Evolutionary conservation across 2,113 vertebrate genomes (phyloP).

Genomic region (Pseudorectes ferrugineus): DNA sequence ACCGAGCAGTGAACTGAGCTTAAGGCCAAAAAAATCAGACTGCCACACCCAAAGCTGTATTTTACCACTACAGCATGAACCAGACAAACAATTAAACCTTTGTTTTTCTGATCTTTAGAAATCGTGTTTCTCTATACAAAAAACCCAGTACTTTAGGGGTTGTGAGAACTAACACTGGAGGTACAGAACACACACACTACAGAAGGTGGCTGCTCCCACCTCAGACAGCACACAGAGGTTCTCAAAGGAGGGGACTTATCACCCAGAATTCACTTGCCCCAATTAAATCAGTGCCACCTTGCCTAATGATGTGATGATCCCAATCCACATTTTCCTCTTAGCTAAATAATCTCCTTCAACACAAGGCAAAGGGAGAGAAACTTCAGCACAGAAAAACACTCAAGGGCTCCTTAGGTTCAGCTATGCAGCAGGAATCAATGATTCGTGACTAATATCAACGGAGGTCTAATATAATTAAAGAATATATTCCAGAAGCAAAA

Average conservation of each 20-base stretch:
- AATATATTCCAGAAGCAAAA: background rate
- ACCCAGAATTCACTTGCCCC: background rate
- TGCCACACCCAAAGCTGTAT: background rate
- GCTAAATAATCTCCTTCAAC: background rate
- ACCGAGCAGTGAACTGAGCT: background rate
- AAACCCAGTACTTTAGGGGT: background rate
- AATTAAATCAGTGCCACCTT: background rate
- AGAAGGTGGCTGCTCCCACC: background rate
- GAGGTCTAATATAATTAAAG: background rate
- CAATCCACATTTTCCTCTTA: background rate
- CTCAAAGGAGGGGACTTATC: background rate
- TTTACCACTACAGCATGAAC: background rate
- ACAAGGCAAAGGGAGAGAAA: background rate
- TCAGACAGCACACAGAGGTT: background rate
- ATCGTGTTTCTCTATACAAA: background rate
- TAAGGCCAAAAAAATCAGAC: background rate
- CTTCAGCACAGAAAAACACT: background rate
- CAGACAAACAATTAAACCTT: background rate
- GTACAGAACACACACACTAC: background rate
- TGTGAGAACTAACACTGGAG: background rate
- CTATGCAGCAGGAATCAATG: background rate
- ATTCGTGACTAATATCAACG: accelerated
- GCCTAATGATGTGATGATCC: background rate
- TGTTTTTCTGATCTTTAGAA: background rate
- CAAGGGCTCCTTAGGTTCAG: background rate